A percentile compares a stretch with the other conserved stretches of the same genome.
phyloP scores from a whole-genome alignment of 1,140 invertebrate genomes.

The Drosophila melanogaster region Release_6_plus_ISO1_MT NT_033777.3:29506501-29507000 shows the following conservation, averaged over 20 bases:
- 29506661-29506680: slow-evolving; percentile 77
- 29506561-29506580: slow-evolving; percentile 39
- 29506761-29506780: too few species aligned
- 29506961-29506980: slow-evolving; percentile 74
- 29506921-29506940: slow-evolving; percentile 76
- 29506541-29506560: slow-evolving; percentile 83
- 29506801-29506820: background rate
- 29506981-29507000: slow-evolving; percentile 29
- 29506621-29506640: too few species aligned
- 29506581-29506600: slow-evolving; percentile 62
- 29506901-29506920: slow-evolving; percentile 37
- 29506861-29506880: slow-evolving; percentile 26
- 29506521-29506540: slow-evolving; percentile 73
- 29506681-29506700: slow-evolving; percentile 57
- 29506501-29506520: slow-evolving; percentile 57
- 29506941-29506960: slow-evolving; percentile 70
- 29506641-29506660: slow-evolving; percentile 61
- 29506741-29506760: too few species aligned
- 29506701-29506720: too few species aligned
- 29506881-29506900: slow-evolving; percentile 1
- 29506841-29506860: background rate
- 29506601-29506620: slow-evolving; percentile 9
- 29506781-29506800: too few species aligned
- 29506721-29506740: background rate
- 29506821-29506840: too few species aligned